Conservation (phyloP, 1,140 invertebrate genomes). For the Solen grandis region DNA sequence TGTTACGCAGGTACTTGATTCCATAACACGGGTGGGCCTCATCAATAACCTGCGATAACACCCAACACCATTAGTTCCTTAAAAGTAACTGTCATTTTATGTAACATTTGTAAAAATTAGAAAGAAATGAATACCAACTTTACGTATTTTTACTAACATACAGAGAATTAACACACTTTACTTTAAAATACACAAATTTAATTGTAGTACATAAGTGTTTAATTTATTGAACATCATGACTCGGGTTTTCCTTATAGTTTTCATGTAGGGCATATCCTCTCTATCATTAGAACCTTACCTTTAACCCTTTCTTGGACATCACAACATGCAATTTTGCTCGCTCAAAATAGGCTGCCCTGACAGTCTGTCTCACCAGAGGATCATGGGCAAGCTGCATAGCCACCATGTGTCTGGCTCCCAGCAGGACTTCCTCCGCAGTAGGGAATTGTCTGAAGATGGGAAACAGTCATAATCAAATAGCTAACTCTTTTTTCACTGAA, state of each 20-base stretch:
- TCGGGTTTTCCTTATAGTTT: too few species aligned
- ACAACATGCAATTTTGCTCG: constrained; percentile 90
- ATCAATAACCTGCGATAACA: constrained; percentile 83
- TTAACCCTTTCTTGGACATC: constrained; percentile 95
- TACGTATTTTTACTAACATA: too few species aligned
- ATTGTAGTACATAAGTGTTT: too few species aligned
- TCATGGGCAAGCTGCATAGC: constrained; percentile 96
- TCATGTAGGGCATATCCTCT: too few species aligned
- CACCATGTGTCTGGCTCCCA: constrained; percentile 96
- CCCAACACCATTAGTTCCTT: neutral
- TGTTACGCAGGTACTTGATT: constrained; percentile 97
- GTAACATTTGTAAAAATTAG: too few species aligned
- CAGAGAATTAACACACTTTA: too few species aligned
- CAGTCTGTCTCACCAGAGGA: constrained; percentile 91
- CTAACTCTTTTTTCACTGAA: neutral
- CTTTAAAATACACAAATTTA: too few species aligned
- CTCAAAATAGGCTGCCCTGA: constrained; percentile 95
- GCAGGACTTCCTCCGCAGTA: constrained; percentile 80
- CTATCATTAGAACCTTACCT: too few species aligned
- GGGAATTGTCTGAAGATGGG: constrained; percentile 76
- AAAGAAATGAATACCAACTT: too few species aligned
- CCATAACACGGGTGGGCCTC: constrained; percentile 93
- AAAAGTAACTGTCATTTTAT: too few species aligned
- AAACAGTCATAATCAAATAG: neutral
- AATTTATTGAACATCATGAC: too few species aligned